Conservation (phyloP, 2,888 invertebrate genomes). For the Tolmerus cingulatus region DNA sequence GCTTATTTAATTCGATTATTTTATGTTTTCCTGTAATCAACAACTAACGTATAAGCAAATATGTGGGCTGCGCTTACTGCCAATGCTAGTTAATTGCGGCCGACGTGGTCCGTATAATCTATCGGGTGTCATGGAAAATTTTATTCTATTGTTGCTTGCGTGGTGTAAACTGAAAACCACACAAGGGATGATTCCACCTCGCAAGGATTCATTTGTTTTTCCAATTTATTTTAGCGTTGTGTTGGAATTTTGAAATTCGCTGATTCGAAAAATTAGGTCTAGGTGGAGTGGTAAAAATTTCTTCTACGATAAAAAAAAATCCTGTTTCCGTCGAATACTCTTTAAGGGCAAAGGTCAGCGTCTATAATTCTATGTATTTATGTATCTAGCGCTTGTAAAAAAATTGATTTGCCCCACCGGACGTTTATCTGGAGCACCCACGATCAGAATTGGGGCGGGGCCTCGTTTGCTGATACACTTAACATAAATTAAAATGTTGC, state of each 20-base stretch:
- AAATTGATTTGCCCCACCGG: background rate
- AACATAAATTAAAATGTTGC: background rate
- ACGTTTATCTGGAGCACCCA: background rate
- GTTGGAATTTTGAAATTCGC: background rate
- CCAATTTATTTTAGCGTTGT: background rate
- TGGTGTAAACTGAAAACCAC: constrained; percentile 16
- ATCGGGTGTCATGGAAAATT: constrained; percentile 26
- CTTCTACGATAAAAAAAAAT: background rate
- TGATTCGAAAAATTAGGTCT: background rate
- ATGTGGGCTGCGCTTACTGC: constrained; percentile 33
- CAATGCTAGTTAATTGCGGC: constrained; percentile 39
- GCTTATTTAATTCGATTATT: constrained; percentile 44
- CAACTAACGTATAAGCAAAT: constrained; percentile 29
- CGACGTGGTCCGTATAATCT: constrained; percentile 30
- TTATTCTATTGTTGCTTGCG: background rate
- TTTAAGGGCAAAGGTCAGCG: background rate
- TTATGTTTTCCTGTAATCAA: constrained; percentile 43
- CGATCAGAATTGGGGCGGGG: background rate
- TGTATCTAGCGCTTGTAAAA: background rate
- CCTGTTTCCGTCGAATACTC: background rate
- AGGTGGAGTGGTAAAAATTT: background rate
- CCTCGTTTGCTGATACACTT: background rate
- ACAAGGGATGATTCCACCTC: background rate
- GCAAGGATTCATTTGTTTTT: background rate
- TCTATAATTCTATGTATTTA: background rate